phyloP scores from a whole-genome alignment of 2,113 vertebrate genomes.

The Sander lucioperca region DNA sequence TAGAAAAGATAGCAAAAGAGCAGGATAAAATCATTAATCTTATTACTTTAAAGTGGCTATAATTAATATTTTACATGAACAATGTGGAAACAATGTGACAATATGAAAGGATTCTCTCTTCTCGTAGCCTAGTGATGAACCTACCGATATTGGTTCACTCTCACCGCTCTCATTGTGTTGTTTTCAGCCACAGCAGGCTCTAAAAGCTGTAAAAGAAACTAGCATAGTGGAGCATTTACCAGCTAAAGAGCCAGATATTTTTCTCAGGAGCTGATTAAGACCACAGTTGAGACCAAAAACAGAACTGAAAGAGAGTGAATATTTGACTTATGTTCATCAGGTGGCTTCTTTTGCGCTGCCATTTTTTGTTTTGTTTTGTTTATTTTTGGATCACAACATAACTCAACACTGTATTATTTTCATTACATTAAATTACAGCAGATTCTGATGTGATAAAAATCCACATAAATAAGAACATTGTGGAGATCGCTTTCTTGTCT shows the following conservation, averaged over 20 bases:
- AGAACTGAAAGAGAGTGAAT: background rate
- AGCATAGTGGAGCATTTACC: background rate
- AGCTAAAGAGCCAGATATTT: background rate
- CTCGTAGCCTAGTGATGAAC: no score
- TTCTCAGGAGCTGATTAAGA: background rate
- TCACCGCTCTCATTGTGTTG: no score
- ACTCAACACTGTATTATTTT: background rate
- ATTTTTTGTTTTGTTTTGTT: no score
- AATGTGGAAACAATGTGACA: no score
- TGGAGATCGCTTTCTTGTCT: background rate
- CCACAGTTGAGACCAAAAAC: background rate
- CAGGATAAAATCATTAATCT: no score
- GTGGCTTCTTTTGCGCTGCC: no score
- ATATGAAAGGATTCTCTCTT: no score
- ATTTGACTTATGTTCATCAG: background rate
- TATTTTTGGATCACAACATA: background rate
- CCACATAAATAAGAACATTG: background rate
- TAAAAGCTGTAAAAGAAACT: background rate
- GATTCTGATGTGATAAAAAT: background rate
- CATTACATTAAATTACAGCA: background rate
- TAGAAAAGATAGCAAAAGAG: no score
- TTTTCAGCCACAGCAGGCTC: no score
- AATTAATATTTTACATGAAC: no score
- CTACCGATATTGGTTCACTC: no score
- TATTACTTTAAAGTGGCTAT: no score